Evolutionary conservation across 2,888 invertebrate genomes (phyloP).

Genomic region (Drosophila peninsularis): DNA sequence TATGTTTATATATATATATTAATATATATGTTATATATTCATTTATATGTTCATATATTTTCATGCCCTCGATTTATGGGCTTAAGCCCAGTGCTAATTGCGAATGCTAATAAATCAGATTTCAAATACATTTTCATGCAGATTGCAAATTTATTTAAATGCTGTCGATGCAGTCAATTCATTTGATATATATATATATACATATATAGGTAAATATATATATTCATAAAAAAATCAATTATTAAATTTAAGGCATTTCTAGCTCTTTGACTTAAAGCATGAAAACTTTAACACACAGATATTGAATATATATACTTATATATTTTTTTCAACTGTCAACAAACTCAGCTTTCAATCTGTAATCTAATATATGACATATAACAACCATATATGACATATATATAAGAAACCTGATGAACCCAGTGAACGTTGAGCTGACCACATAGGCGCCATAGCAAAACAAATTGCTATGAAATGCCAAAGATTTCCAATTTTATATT

Average conservation of each 20-base stretch:
- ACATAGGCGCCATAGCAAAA: background rate
- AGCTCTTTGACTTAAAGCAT: background rate
- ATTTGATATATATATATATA: background rate
- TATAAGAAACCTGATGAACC: background rate
- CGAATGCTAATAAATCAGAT: conserved; percentile 63
- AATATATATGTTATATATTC: background rate
- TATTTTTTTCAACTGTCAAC: too few relatives aligned
- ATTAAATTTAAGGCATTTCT: background rate
- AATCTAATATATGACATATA: background rate
- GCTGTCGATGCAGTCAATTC: background rate
- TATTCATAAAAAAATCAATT: background rate
- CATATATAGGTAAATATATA: background rate
- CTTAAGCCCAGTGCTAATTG: conserved; percentile 62
- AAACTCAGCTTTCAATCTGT: background rate
- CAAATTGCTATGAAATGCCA: background rate
- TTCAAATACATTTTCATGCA: conserved; percentile 32
- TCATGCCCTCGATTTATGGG: conserved; percentile 51
- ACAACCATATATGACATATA: background rate
- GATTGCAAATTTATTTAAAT: conserved; percentile 39
- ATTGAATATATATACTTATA: too few relatives aligned
- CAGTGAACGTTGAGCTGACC: background rate
- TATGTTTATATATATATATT: background rate
- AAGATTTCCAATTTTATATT: background rate
- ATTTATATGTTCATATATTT: conserved; percentile 14
- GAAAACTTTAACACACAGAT: background rate